Conservation (phyloP, 2,888 invertebrate genomes). For the Chrysolina haemoptera region DNA sequence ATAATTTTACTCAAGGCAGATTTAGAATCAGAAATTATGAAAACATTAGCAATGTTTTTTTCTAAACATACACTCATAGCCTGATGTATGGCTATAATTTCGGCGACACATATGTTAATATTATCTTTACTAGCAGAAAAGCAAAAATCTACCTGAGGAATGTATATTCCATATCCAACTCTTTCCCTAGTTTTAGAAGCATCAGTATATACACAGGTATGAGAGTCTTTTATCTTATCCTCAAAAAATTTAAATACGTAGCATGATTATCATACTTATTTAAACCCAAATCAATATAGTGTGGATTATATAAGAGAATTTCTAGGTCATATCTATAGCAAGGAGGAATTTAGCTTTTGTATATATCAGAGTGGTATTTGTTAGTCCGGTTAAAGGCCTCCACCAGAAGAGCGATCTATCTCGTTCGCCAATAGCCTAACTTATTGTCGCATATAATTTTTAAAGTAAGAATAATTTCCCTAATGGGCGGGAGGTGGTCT, state of each 20-base stretch:
- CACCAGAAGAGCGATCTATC: too few species aligned
- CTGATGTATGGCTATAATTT: not conserved
- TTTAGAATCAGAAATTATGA: slow-evolving; percentile 1
- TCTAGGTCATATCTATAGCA: too few species aligned
- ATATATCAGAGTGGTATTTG: too few species aligned
- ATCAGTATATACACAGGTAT: not conserved
- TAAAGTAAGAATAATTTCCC: too few species aligned
- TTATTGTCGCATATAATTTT: too few species aligned
- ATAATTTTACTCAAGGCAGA: not conserved
- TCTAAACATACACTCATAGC: not conserved
- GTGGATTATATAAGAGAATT: too few species aligned
- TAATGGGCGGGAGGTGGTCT: too few species aligned
- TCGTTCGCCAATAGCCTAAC: too few species aligned
- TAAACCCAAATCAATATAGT: too few species aligned
- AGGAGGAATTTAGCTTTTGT: too few species aligned
- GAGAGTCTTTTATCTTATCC: not conserved
- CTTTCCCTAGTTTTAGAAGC: not conserved
- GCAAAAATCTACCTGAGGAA: not conserved
- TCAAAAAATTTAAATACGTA: not conserved
- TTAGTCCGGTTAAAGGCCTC: too few species aligned
- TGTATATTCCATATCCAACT: not conserved
- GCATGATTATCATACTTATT: not conserved
- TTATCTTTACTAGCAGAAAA: not conserved
- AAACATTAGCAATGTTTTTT: not conserved
- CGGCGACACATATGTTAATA: slow-evolving; percentile 5